Evolutionary conservation across 2,797 vertebrate species (phyloP).

Genomic region (Cuniculus paca): DNA sequence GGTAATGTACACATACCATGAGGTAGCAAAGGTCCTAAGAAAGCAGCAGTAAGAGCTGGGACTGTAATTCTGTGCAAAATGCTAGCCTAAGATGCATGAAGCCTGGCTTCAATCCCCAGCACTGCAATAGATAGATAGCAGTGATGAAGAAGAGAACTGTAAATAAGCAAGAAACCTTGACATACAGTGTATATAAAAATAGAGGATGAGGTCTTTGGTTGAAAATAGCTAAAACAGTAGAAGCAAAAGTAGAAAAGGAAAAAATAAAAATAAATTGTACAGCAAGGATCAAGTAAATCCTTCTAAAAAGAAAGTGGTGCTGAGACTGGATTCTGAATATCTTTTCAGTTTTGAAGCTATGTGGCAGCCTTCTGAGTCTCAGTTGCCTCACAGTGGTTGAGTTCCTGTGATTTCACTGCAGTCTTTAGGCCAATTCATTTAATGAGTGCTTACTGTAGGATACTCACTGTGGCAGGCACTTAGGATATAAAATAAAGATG

Average conservation of each 20-base stretch:
- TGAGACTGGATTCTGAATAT: neutral
- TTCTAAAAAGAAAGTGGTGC: neutral
- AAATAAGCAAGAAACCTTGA: neutral
- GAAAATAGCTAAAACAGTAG: neutral
- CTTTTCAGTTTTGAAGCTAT: neutral
- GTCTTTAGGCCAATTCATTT: neutral
- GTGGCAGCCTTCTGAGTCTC: neutral
- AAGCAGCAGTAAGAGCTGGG: neutral
- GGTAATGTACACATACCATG: neutral
- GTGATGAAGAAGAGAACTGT: no score
- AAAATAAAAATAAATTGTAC: neutral
- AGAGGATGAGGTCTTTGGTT: neutral
- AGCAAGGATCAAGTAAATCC: neutral
- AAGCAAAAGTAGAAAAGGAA: neutral
- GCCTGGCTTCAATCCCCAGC: no score
- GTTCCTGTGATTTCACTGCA: neutral
- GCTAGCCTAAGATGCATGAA: no score
- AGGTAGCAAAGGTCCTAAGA: neutral
- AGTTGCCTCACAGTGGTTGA: neutral
- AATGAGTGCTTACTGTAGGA: neutral
- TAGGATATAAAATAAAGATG: neutral
- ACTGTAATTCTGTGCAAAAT: neutral
- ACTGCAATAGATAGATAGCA: no score
- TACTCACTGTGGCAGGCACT: neutral
- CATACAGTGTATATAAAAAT: neutral